Conservation (phyloP, 2,113 vertebrate species). For the Eurypyga helias region DNA sequence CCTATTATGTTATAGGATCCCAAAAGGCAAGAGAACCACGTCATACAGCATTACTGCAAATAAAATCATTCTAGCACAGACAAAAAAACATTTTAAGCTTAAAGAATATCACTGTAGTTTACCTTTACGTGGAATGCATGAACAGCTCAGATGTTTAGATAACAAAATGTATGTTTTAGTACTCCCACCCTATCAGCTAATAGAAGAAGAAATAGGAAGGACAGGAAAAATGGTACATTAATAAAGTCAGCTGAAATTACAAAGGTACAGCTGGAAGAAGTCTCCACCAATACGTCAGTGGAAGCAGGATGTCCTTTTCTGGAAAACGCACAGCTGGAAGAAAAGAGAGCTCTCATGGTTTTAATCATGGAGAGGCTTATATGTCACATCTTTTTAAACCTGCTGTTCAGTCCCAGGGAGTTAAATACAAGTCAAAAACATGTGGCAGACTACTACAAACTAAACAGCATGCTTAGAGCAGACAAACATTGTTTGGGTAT, state of each 20-base stretch:
- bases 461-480: neutral
- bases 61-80: conserved; percentile 3
- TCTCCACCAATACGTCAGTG: neutral
- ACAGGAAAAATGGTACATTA: neutral
- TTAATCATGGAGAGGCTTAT: neutral
- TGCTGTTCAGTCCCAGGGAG: neutral
- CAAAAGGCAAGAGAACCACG: conserved; percentile 12
- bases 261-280: neutral
- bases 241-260: neutral
- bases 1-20: conserved; percentile 28
- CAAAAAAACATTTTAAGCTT: neutral
- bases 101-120: neutral
- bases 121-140: neutral
- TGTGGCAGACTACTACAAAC: neutral
- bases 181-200: neutral
- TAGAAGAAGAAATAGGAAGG: neutral
- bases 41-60: conserved; percentile 22
- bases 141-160: neutral
- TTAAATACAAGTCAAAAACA: neutral
- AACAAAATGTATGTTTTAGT: conserved; percentile 1
- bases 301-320: neutral
- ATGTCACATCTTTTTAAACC: neutral
- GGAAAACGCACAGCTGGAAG: neutral
- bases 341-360: neutral
- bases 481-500: neutral